Conservation (phyloP, 1,140 invertebrate species). For the Drosophila pandora region DNA sequence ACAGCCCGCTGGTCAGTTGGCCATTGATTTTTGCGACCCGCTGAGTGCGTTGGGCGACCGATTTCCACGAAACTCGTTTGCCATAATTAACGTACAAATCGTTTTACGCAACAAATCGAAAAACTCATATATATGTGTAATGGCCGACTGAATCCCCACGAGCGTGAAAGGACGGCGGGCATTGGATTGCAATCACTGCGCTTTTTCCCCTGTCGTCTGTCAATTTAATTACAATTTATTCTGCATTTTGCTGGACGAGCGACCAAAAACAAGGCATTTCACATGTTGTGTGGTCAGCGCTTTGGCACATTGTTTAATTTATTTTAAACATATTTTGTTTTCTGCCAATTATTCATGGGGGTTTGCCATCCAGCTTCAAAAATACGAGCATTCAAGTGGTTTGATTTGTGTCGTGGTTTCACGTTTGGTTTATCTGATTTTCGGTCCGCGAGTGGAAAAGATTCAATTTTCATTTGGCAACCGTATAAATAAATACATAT, state of each 20-base stretch:
- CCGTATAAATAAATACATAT: slow-evolving; percentile 15
- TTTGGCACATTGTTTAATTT: slow-evolving; percentile 74
- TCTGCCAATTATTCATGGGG: slow-evolving; percentile 56
- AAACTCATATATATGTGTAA: slow-evolving; percentile 28
- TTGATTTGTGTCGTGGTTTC: slow-evolving; percentile 61
- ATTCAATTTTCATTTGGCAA: slow-evolving; percentile 36
- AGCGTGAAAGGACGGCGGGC: slow-evolving; percentile 9
- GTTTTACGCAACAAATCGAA: slow-evolving; percentile 48
- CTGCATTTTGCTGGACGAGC: slow-evolving; percentile 44
- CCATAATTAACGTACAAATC: slow-evolving; percentile 66
- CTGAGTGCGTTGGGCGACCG: slow-evolving; percentile 26
- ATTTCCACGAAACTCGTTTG: slow-evolving; percentile 40
- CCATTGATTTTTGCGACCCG: slow-evolving; percentile 52
- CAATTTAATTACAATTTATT: slow-evolving; percentile 77
- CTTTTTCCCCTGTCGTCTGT: slow-evolving; percentile 47
- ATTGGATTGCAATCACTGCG: slow-evolving; percentile 10
- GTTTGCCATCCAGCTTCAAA: not conserved
- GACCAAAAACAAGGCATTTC: slow-evolving; percentile 30
- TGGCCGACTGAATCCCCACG: not conserved
- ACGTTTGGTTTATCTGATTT: slow-evolving; percentile 40
- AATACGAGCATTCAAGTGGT: slow-evolving; percentile 24
- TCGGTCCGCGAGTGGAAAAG: slow-evolving; percentile 19
- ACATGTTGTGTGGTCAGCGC: slow-evolving; percentile 59
- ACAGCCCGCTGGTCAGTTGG: slow-evolving; percentile 42
- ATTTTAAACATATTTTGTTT: slow-evolving; percentile 69